Conservation (phyloP, 1,140 invertebrate genomes). For the Caenorhabditis latens region DNA sequence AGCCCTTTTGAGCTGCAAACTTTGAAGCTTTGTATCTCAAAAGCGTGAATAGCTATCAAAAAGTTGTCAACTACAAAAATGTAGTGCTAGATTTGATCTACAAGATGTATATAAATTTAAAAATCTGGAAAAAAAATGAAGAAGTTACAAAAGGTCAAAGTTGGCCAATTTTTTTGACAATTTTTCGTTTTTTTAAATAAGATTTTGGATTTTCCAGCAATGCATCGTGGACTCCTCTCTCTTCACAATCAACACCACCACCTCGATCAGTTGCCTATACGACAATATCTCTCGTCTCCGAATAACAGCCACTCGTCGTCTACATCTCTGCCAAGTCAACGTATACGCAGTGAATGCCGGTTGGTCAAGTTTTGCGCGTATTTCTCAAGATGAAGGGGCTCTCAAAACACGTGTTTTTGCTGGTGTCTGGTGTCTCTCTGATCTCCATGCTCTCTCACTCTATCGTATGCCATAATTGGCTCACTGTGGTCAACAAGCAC, state of each 20-base stretch:
- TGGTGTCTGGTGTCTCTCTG: background rate
- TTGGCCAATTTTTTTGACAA: no score
- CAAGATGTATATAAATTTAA: no score
- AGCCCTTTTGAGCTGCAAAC: no score
- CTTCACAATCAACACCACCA: conserved; percentile 2
- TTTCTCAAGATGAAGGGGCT: background rate
- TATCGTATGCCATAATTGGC: conserved; percentile 28
- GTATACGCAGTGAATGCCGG: conserved; percentile 67
- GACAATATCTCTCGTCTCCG: conserved; percentile 58
- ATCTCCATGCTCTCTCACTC: background rate
- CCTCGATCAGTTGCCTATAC: conserved; percentile 48
- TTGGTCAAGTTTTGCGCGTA: conserved; percentile 16
- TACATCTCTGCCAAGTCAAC: conserved; percentile 64
- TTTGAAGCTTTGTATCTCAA: no score
- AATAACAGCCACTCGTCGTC: conserved; percentile 55
- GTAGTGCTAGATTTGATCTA: no score
- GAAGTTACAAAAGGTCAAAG: no score
- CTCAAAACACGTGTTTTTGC: conserved; percentile 44
- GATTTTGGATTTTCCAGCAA: conserved; percentile 1
- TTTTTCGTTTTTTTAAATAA: no score
- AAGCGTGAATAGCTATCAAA: no score
- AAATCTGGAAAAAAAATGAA: no score
- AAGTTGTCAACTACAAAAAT: no score
- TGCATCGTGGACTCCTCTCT: conserved; percentile 47
- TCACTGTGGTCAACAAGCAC: background rate